Conservation (phyloP, 2,888 invertebrate genomes). For the Epinotia bilunana region DNA sequence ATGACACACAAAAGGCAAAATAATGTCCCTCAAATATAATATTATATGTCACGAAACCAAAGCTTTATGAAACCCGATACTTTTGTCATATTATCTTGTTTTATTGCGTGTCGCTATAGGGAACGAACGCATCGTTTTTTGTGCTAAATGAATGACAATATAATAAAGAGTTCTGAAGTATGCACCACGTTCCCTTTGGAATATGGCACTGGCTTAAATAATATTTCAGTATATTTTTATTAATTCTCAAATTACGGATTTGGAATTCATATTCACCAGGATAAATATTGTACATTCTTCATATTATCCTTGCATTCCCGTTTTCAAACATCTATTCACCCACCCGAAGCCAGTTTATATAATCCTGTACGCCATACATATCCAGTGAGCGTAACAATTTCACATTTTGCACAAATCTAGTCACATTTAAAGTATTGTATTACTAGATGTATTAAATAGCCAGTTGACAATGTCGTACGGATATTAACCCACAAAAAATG, state of each 20-base stretch:
- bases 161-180: slow-evolving; percentile 23
- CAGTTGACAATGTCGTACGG: slow-evolving; percentile 83
- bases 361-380: slow-evolving; percentile 78
- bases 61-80: slow-evolving; percentile 84
- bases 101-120: slow-evolving; percentile 77
- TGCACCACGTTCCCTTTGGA: neutral
- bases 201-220: neutral
- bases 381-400: slow-evolving; percentile 79
- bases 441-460: slow-evolving; percentile 83
- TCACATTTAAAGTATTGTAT: slow-evolving; percentile 83
- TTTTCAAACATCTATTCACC: slow-evolving; percentile 17
- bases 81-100: slow-evolving; percentile 85
- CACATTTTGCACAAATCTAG: slow-evolving; percentile 84
- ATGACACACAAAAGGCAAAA: slow-evolving; percentile 75
- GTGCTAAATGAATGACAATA: slow-evolving; percentile 58
- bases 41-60: slow-evolving; percentile 82
- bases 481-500: slow-evolving; percentile 84
- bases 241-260: neutral
- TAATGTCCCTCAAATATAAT: slow-evolving; percentile 82
- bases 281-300: slow-evolving; percentile 1
- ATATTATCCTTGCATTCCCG: neutral
- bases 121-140: slow-evolving; percentile 64
- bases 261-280: neutral
- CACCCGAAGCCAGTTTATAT: slow-evolving; percentile 51
- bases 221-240: neutral